phyloP scores from a whole-genome alignment of 2,113 vertebrate species.

The Thamnophis sirtalis region DNA sequence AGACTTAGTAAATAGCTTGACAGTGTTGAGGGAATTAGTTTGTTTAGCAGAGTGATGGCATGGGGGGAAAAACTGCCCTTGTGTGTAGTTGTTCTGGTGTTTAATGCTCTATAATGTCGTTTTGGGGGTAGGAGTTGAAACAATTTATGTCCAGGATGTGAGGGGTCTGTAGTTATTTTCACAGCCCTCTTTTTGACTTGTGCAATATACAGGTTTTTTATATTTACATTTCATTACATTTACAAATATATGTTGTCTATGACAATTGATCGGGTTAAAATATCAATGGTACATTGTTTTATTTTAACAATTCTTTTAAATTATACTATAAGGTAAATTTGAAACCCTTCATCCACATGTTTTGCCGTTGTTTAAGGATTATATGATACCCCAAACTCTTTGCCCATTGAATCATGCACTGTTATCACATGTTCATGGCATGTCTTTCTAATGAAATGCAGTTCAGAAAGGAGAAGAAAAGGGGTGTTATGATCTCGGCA shows the following conservation, averaged over 20 bases:
- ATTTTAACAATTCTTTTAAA: not conserved
- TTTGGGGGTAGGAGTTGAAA: no score
- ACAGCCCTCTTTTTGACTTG: no score
- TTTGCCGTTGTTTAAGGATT: not conserved
- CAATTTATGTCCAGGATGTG: no score
- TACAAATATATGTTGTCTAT: not conserved
- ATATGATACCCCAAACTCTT: not conserved
- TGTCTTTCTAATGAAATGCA: constrained; percentile 13
- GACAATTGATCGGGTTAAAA: not conserved
- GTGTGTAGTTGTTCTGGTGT: no score
- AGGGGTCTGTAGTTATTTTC: no score
- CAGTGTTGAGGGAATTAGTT: no score
- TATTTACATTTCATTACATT: no score
- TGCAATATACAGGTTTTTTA: no score
- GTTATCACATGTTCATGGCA: not conserved
- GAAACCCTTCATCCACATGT: not conserved
- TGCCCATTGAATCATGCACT: not conserved
- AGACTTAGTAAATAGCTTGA: no score
- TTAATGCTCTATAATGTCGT: no score
- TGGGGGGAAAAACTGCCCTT: no score
- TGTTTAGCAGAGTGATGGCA: no score
- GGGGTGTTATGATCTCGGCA: constrained; percentile 58
- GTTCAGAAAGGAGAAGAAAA: constrained; percentile 42
- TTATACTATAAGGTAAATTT: not conserved
- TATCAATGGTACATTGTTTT: not conserved